A percentile compares a stretch with the other conserved stretches of the same genome.
phyloP scores from a whole-genome alignment of 2,888 invertebrate species.

The Drosophila colorata region DNA sequence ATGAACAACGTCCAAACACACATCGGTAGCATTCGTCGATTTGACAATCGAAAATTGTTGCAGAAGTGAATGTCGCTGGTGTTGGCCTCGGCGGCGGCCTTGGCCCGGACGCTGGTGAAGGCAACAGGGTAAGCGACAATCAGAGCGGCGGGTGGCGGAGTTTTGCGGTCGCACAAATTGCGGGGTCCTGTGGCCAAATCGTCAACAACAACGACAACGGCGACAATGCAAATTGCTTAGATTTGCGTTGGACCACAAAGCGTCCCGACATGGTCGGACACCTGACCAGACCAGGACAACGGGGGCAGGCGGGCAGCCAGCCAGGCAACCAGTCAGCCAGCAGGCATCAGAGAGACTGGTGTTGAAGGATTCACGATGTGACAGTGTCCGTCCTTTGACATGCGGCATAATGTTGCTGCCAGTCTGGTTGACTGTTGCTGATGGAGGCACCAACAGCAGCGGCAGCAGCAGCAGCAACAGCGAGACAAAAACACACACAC shows the following conservation, averaged over 20 bases:
- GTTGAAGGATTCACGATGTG: constrained; percentile 85
- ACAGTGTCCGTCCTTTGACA: constrained; percentile 82
- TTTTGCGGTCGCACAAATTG: constrained; percentile 67
- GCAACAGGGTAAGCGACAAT: neutral
- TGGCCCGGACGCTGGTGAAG: constrained; percentile 20
- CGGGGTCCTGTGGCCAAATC: constrained; percentile 55
- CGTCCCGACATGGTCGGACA: constrained; percentile 52
- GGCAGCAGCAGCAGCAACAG: constrained; percentile 10
- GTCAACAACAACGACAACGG: constrained; percentile 52
- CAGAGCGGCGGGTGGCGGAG: constrained; percentile 26
- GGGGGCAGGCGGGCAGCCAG: neutral
- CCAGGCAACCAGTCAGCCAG: constrained; percentile 18
- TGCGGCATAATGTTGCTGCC: constrained; percentile 72
- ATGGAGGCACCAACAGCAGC: constrained; percentile 42
- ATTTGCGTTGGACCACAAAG: constrained; percentile 75
- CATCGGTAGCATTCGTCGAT: constrained; percentile 27
- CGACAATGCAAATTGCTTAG: constrained; percentile 75
- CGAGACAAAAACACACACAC: constrained; percentile 27
- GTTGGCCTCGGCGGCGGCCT: constrained; percentile 29
- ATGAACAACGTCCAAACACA: constrained; percentile 9
- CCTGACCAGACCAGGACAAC: constrained; percentile 38
- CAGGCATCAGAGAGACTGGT: constrained; percentile 47
- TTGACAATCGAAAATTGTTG: constrained; percentile 36
- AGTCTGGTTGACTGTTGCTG: constrained; percentile 43
- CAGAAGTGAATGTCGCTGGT: constrained; percentile 3